phyloP scores from a whole-genome alignment of 2,888 invertebrate species.

The Harpagoxenus sublaevis region DNA sequence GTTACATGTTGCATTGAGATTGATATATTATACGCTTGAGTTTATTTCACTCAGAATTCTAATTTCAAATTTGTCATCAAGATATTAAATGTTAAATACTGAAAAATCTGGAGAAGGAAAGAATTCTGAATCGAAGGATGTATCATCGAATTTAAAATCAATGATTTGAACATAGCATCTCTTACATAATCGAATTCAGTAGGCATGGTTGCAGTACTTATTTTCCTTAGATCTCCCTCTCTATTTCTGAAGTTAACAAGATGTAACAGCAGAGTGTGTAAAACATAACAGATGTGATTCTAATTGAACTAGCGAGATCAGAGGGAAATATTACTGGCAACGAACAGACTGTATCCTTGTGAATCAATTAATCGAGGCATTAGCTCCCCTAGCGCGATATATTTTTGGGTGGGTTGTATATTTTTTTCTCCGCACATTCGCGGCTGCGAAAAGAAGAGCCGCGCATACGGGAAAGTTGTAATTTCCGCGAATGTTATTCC shows the following conservation, averaged over 20 bases:
- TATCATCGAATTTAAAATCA: not conserved
- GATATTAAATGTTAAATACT: not conserved
- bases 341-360: constrained; percentile 3
- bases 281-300: constrained; percentile 23
- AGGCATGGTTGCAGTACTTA: not conserved
- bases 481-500: constrained; percentile 24
- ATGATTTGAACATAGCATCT: not conserved
- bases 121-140: not conserved
- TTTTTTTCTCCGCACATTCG: constrained; percentile 1
- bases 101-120: not conserved
- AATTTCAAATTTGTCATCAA: not conserved
- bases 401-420: constrained; percentile 39
- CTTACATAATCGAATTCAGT: constrained; percentile 12
- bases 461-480: constrained; percentile 12
- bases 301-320: constrained; percentile 17
- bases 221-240: not conserved
- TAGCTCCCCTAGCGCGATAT: constrained; percentile 18
- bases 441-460: not conserved
- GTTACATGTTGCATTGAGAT: not conserved
- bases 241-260: constrained; percentile 2
- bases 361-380: constrained; percentile 32
- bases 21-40: not conserved
- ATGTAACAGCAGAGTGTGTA: not conserved
- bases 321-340: constrained; percentile 11
- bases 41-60: not conserved